Evolutionary conservation across 2,888 invertebrate species (phyloP).

Genomic region (Aromia moschata): DNA sequence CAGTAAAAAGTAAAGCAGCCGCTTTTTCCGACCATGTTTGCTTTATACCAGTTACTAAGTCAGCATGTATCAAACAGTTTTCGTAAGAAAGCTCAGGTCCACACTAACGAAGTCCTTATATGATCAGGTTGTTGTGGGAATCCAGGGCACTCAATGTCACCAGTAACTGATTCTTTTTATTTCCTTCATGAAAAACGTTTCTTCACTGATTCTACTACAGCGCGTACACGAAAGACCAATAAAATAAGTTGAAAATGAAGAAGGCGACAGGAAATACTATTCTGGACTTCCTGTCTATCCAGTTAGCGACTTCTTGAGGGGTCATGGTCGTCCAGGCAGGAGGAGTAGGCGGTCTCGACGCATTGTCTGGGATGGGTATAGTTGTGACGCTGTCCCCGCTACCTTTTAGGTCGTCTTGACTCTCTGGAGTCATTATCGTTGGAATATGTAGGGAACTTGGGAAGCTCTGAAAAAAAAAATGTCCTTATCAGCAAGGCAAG

Average conservation of each 20-base stretch:
- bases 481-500: neutral
- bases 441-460: constrained; percentile 71
- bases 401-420: constrained; percentile 69
- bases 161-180: too few relatives aligned
- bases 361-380: constrained; percentile 48
- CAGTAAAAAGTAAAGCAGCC: too few relatives aligned
- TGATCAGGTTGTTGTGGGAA: too few relatives aligned
- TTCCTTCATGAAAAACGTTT: too few relatives aligned
- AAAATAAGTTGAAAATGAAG: constrained; percentile 75
- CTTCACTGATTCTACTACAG: too few relatives aligned
- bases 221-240: constrained; percentile 60
- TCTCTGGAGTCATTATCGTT: constrained; percentile 75
- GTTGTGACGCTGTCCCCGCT: constrained; percentile 49
- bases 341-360: constrained; percentile 45
- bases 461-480: constrained; percentile 58
- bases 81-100: too few relatives aligned
- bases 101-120: too few relatives aligned
- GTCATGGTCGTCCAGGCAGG: constrained; percentile 83
- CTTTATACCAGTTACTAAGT: too few relatives aligned
- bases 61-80: too few relatives aligned
- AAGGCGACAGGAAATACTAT: constrained; percentile 81
- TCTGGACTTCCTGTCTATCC: constrained; percentile 85
- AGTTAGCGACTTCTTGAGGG: constrained; percentile 86
- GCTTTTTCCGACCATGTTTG: too few relatives aligned
- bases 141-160: too few relatives aligned